Conservation (phyloP, 2,888 invertebrate species). For the Eulithis testata region DNA sequence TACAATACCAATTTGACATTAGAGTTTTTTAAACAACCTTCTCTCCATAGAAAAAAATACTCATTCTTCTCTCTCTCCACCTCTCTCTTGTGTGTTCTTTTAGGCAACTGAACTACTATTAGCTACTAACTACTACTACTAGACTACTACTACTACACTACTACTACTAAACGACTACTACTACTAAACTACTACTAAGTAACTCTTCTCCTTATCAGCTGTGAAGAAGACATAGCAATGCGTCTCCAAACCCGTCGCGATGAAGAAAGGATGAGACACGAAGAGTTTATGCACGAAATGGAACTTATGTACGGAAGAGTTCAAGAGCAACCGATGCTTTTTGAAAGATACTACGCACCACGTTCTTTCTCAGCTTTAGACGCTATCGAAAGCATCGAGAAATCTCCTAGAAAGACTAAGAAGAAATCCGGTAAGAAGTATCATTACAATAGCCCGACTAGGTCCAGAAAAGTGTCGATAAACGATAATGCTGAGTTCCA, state of each 20-base stretch:
- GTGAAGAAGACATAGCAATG: constrained; percentile 88
- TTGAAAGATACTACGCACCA: constrained; percentile 88
- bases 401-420: constrained; percentile 69
- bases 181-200: no score
- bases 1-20: no score
- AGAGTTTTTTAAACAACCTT: no score
- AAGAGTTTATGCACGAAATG: constrained; percentile 89
- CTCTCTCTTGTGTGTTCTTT: no score
- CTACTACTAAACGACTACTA: no score
- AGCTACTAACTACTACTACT: no score
- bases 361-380: constrained; percentile 64
- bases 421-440: constrained; percentile 63
- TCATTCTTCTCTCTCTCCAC: no score
- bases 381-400: constrained; percentile 50
- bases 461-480: constrained; percentile 71
- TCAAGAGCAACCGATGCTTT: constrained; percentile 88
- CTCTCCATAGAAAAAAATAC: no score
- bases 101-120: no score
- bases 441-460: constrained; percentile 59
- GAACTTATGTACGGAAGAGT: constrained; percentile 89
- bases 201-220: constrained; percentile 55
- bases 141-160: no score
- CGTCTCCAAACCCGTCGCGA: constrained; percentile 87
- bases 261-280: constrained; percentile 87
- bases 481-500: constrained; percentile 69